phyloP scores from a whole-genome alignment of 2,888 invertebrate genomes.

The Toxonevra muliebris region DNA sequence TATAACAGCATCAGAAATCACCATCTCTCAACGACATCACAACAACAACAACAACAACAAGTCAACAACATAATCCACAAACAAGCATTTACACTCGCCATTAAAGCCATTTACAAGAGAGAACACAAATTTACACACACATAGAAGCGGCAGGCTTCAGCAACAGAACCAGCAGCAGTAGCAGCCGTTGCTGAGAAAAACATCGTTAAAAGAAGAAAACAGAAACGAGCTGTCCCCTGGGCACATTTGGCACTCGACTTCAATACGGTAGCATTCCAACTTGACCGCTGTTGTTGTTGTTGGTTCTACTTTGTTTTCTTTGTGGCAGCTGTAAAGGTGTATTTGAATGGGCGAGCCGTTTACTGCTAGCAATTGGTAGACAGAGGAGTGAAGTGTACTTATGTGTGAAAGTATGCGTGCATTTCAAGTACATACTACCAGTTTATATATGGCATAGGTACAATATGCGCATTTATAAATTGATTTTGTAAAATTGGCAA shows the following conservation, averaged over 20 bases:
- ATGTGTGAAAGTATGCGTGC: too few relatives aligned
- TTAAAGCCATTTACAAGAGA: not conserved
- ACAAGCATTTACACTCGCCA: conserved; percentile 5
- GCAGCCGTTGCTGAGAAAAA: not conserved
- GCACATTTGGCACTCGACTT: not conserved
- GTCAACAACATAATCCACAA: conserved; percentile 7
- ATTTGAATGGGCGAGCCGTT: too few relatives aligned
- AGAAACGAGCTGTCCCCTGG: not conserved
- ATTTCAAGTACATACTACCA: too few relatives aligned
- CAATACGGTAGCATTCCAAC: too few relatives aligned
- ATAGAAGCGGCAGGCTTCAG: not conserved
- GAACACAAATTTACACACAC: not conserved
- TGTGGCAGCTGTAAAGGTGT: too few relatives aligned
- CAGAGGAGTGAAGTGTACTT: too few relatives aligned
- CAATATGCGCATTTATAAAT: not conserved
- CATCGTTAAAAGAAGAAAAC: not conserved
- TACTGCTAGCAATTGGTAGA: too few relatives aligned
- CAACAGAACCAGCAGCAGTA: not conserved
- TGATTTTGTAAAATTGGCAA: conserved; percentile 15
- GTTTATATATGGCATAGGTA: not conserved
- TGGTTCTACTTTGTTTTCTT: too few relatives aligned
- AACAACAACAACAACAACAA: not conserved
- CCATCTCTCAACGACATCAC: not conserved
- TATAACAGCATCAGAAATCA: not conserved
- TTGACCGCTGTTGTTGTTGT: too few relatives aligned